Percentiles rank a stretch among this genome's conserved stretches.
These are phyloP conservation scores for Mystacides longicornis DNA, from an alignment of 2,888 invertebrate genomes.

Conservation along the genomic window DNA sequence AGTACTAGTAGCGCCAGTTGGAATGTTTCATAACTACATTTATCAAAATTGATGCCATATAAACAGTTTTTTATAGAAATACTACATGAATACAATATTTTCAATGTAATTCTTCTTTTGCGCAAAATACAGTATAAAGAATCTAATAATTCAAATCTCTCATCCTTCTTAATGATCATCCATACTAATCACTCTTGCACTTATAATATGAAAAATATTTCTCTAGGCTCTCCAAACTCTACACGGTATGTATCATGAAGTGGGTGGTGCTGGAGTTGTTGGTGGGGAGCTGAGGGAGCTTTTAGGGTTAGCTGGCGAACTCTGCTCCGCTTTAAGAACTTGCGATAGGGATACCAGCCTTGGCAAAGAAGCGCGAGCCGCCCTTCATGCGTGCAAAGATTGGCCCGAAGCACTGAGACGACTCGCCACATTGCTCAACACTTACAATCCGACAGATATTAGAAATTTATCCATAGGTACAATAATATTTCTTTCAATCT, in stretches of 20 bases:
- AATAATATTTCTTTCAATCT: not conserved
- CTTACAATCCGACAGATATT: conserved; percentile 81
- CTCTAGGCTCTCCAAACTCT: conserved; percentile 77
- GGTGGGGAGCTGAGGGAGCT: conserved; percentile 79
- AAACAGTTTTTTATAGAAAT: too few relatives aligned
- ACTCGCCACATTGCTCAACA: conserved; percentile 78
- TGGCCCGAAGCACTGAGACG: conserved; percentile 84
- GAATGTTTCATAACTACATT: too few relatives aligned
- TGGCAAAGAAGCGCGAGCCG: conserved; percentile 60
- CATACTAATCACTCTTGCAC: conserved; percentile 6
- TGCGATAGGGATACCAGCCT: conserved; percentile 35
- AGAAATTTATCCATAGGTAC: conserved; percentile 69
- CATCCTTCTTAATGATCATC: conserved; percentile 6
- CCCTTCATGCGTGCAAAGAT: conserved; percentile 70
- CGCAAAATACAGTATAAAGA: too few relatives aligned
- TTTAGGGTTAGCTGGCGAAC: conserved; percentile 66
- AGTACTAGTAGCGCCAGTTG: too few relatives aligned
- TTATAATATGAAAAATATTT: not conserved
- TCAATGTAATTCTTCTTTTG: too few relatives aligned
- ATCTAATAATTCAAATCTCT: conserved; percentile 7
- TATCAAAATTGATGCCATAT: too few relatives aligned
- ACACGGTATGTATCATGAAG: conserved; percentile 91
- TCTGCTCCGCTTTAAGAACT: conserved; percentile 64
- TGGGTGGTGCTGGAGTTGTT: conserved; percentile 77
- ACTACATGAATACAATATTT: too few relatives aligned